Base-by-base conservation (phyloP, 2,888 invertebrate species). In the Eumerus sabulonum region DNA sequence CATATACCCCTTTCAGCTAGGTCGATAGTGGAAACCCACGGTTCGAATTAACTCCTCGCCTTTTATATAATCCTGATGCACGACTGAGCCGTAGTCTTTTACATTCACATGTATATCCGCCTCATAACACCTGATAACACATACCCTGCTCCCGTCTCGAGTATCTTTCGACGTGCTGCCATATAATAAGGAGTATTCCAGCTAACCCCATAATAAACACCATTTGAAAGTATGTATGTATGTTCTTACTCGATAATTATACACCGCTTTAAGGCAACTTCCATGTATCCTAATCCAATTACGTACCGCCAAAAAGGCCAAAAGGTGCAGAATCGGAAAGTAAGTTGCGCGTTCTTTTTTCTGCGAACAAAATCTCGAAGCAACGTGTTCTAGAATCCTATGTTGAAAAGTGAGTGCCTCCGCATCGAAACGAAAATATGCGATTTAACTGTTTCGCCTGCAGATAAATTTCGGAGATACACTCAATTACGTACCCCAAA, bases 391-490 rank as follows among this genome's bases (percentile, higher is more conserved):
- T 14, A 64, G 66, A 66, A 66, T 40, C 16, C 16, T 14, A 9
- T 13, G n/a, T 9, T 12, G 9, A 36, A 7, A 27, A 27, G 27
- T 7, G 27, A 27, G 27, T 7, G 27, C 27, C n/a, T 18, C 36
- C 19, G 17, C 40, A 27, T 2, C 27, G 18, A 38, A 60, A 59
- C 27, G 7, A 27, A 27, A 27, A 27, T 27, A 36, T 51, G 27
- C 38, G 66, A 72, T 77, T 76, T 48, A 72, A 72, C 57, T 35
- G 56, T 67, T 72, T 68, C 62, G 77, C 77, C 77, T 50, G 77
- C 67, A 77, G 77, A 77, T 68, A 77, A 54, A 67, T 67, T 77
- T 72, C 73, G 67, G 67, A 72, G 76, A 76, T 77, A 77, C 63
- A 67, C 77, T 77, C 67, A 73, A 77, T 77, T 73, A 77, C 67